Percentiles rank a stretch among this genome's conserved stretches.
These are phyloP conservation scores for Acleris cristana DNA, from an alignment of 2,888 invertebrate genomes.

Conservation along the genomic window DNA sequence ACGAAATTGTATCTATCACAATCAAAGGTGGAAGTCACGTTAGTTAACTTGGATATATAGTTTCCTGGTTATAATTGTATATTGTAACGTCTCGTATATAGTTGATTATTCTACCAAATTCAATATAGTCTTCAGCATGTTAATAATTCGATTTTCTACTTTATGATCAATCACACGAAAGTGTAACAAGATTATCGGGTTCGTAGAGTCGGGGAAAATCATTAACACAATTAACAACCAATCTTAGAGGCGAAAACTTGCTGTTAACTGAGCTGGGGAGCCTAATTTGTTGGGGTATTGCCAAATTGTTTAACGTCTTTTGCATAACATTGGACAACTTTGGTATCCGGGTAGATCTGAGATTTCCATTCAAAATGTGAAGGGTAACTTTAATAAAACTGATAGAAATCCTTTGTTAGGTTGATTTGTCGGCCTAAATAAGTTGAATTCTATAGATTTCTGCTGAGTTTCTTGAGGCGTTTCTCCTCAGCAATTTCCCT, in stretches of 20 bases:
- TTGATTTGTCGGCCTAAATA: too few species aligned
- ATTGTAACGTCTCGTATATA: too few species aligned
- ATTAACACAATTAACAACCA: constrained; percentile 50
- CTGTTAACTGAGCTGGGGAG: constrained; percentile 38
- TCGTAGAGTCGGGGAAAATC: constrained; percentile 36
- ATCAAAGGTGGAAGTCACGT: too few species aligned
- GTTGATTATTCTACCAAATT: too few species aligned
- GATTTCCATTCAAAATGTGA: background rate
- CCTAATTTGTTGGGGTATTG: constrained; percentile 23
- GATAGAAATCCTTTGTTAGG: too few species aligned
- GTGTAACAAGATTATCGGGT: constrained; percentile 48
- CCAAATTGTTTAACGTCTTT: constrained; percentile 28
- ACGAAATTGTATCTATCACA: too few species aligned
- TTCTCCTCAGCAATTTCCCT: too few species aligned
- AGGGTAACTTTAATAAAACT: too few species aligned
- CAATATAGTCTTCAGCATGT: background rate
- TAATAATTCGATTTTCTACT: constrained; percentile 14
- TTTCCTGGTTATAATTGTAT: too few species aligned
- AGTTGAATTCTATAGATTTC: too few species aligned
- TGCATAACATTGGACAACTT: constrained; percentile 22
- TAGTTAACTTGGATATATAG: too few species aligned
- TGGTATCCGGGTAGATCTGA: background rate
- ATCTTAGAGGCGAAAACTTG: constrained; percentile 45
- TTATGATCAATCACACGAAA: constrained; percentile 29
- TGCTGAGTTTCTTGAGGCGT: too few species aligned